Evolutionary conservation across 1,140 invertebrate species (phyloP), one percentile per base, ranked within the genome.

Genomic region (Diuraphis noxia): DNA sequence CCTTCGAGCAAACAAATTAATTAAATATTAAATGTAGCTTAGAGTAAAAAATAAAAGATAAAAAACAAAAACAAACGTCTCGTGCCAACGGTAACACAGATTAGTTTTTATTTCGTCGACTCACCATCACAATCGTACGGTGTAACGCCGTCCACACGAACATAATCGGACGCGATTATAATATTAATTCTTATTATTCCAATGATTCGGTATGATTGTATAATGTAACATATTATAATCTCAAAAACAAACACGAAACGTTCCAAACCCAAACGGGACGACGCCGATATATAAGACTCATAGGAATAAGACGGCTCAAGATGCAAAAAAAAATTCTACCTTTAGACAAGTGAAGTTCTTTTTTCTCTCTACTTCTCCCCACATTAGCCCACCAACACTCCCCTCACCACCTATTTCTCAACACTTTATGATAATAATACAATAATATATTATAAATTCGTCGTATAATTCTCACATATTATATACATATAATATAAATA

Each of bases 51-150:
- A 43, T 46, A 85, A 85, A 43, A 46, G n/a, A 85, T 49, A 85
- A 85, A 85, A 86, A 49, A 86, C 19, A 7, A 86, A 86, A 86
- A 86, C 84, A 86, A 34, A 49, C 25, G 13, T 36, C 84, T 52
- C 6, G 84, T 86, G 84, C 84, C 84, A 86, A 86, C 84, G 84
- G 46, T 86, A 86, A 86, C 84, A 86, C 84, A 49, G 84, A 86
- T 86, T 86, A 86, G 49, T 86, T 86, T 86, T 86, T 46, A 52
- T 86, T 86, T 86, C 82, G 41, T 30, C 82, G 41, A 46, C 41
- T 85, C 84, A 41, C 49, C 41, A 7, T 84, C 41, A 30, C 40
- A 72, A 72, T 17, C 30, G 13, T 72, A n/a, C 46, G 41, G n/a
- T 43, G 40, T 41, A 43, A 17, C 40, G 30, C n/a, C 82, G n/a